Conservation (phyloP, 2,797 vertebrate species). For the Liasis olivaceus region DNA sequence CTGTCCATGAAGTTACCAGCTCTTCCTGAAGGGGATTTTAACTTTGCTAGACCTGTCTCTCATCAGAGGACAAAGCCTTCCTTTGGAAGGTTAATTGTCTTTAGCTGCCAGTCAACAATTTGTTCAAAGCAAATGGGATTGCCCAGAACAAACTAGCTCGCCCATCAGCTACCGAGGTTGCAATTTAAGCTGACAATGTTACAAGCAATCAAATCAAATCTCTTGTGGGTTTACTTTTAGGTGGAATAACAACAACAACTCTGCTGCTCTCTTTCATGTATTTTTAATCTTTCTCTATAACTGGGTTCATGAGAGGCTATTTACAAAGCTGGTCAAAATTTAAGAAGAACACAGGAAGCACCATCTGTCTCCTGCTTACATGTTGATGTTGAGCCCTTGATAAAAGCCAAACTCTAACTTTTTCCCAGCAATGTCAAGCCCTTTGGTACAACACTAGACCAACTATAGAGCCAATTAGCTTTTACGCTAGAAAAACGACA, state of each 20-base stretch:
- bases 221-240: not conserved
- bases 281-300: not conserved
- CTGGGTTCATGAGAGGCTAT: not conserved
- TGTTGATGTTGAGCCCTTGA: constrained; percentile 42
- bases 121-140: not conserved
- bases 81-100: not conserved
- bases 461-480: not conserved
- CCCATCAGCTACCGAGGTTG: not conserved
- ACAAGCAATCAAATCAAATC: not conserved
- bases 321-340: not conserved
- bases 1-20: not conserved
- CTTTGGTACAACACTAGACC: not conserved
- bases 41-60: not conserved
- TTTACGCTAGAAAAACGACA: not conserved
- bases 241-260: not conserved
- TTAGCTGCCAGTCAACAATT: not conserved
- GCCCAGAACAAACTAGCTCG: not conserved
- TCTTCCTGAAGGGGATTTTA: not conserved
- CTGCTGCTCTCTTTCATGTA: not conserved
- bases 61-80: not conserved
- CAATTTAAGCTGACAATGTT: not conserved
- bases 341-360: not conserved
- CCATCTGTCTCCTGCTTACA: not conserved
- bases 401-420: constrained; percentile 47
- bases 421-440: constrained; percentile 22